Evolutionary conservation across 1,140 invertebrate species (phyloP).

Genomic region (Catajapyx aquilonaris): DNA sequence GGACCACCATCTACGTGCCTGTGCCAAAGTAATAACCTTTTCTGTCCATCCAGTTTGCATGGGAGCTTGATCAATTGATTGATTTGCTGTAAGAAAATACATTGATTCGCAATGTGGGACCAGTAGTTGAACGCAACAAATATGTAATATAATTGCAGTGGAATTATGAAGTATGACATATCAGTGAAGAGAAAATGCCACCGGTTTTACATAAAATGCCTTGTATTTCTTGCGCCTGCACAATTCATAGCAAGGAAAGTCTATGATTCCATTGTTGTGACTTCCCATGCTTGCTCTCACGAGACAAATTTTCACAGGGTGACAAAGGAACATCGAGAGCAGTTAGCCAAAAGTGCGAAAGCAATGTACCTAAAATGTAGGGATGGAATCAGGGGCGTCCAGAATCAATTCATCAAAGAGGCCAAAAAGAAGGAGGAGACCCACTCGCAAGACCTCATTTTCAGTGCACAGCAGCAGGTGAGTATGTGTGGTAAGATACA

Average conservation of each 20-base stretch:
- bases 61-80: constrained; percentile 4
- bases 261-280: constrained; percentile 10
- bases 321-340: constrained; percentile 76
- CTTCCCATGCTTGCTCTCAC: too few relatives aligned
- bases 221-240: neutral
- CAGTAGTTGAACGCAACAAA: neutral
- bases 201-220: neutral
- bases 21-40: constrained; percentile 53
- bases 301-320: constrained; percentile 43
- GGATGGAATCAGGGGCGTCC: constrained; percentile 50
- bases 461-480: constrained; percentile 36
- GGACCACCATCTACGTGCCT: constrained; percentile 65
- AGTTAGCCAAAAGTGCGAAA: constrained; percentile 70
- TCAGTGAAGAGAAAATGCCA: neutral
- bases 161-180: neutral
- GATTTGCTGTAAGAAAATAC: constrained; percentile 5
- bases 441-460: constrained; percentile 38
- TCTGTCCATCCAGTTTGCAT: constrained; percentile 7
- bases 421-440: constrained; percentile 35
- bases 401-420: constrained; percentile 47
- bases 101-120: neutral
- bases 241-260: constrained; percentile 1
- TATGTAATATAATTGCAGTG: constrained; percentile 6
- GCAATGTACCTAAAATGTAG: constrained; percentile 53
- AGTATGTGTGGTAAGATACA: constrained; percentile 5